Percentiles rank a stretch among this genome's conserved stretches.
phyloP scores from a whole-genome alignment of 2,888 invertebrate species.

The Alloscopus bannaensis region DNA sequence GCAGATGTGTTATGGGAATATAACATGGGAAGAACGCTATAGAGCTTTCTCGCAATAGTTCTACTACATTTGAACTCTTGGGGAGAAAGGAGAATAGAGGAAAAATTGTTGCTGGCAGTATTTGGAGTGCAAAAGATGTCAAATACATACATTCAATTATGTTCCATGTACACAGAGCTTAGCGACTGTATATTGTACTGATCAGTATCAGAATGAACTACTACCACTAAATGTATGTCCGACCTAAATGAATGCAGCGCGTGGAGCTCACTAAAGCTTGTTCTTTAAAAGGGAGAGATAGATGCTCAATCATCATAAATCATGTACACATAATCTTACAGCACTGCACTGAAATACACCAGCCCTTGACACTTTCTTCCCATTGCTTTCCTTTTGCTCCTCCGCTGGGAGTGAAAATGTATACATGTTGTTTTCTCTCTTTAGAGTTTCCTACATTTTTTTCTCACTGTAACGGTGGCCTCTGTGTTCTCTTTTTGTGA shows the following conservation, averaged over 20 bases:
- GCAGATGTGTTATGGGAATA: not conserved
- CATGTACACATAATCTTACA: slow-evolving; percentile 38
- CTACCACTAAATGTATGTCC: slow-evolving; percentile 13
- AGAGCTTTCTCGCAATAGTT: too few species aligned
- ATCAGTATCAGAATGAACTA: slow-evolving; percentile 32
- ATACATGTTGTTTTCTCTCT: not conserved
- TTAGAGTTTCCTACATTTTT: slow-evolving; percentile 19
- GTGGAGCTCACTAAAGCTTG: too few species aligned
- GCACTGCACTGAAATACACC: slow-evolving; percentile 23
- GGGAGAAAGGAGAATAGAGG: too few species aligned
- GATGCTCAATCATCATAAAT: slow-evolving; percentile 56
- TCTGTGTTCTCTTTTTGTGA: slow-evolving; percentile 8
- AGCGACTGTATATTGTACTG: not conserved
- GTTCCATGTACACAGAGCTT: not conserved
- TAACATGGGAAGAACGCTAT: too few species aligned
- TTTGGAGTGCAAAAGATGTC: too few species aligned
- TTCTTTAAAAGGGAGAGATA: slow-evolving; percentile 26
- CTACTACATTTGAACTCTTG: not conserved
- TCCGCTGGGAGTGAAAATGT: slow-evolving; percentile 3
- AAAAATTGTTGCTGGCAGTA: not conserved
- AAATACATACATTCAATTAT: slow-evolving; percentile 2
- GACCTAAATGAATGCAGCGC: slow-evolving; percentile 38
- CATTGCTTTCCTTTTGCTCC: slow-evolving; percentile 21
- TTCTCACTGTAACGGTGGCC: too few species aligned
- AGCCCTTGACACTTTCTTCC: slow-evolving; percentile 36